Evolutionary conservation across 1,140 invertebrate species (phyloP).

Genomic region (Oryzaephilus surinamensis): DNA sequence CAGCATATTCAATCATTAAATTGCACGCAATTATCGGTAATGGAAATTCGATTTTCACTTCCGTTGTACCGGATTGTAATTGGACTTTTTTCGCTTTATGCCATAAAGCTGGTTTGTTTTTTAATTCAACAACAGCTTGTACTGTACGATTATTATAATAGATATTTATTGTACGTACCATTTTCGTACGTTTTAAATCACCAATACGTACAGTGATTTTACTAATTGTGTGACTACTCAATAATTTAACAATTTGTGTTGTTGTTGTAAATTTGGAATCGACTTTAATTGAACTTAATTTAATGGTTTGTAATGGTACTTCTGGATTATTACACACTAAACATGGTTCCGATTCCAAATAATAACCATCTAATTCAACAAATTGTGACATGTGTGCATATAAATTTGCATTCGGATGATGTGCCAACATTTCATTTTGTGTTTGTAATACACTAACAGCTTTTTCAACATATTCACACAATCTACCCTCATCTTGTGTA

Average conservation of each 20-base stretch:
- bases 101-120: slow-evolving; percentile 93
- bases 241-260: slow-evolving; percentile 93
- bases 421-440: slow-evolving; percentile 78
- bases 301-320: slow-evolving; percentile 82
- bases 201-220: slow-evolving; percentile 87
- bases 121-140: slow-evolving; percentile 92
- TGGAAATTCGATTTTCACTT: slow-evolving; percentile 92
- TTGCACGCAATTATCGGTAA: slow-evolving; percentile 95
- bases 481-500: slow-evolving; percentile 29
- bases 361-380: slow-evolving; percentile 93
- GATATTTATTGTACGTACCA: slow-evolving; percentile 92
- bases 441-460: slow-evolving; percentile 73
- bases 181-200: slow-evolving; percentile 92
- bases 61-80: slow-evolving; percentile 82
- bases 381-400: slow-evolving; percentile 86
- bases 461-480: slow-evolving; percentile 70
- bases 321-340: slow-evolving; percentile 96
- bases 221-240: slow-evolving; percentile 89
- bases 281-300: slow-evolving; percentile 86
- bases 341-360: slow-evolving; percentile 93
- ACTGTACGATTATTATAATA: slow-evolving; percentile 95
- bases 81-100: slow-evolving; percentile 90
- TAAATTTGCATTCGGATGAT: slow-evolving; percentile 88
- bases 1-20: slow-evolving; percentile 97
- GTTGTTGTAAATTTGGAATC: slow-evolving; percentile 97